A percentile compares a stretch with the other conserved stretches of the same genome.
These are phyloP conservation scores for Drosophila nr. medialis DNA, from an alignment of 2,888 invertebrate species.

Conservation along the genomic window DNA sequence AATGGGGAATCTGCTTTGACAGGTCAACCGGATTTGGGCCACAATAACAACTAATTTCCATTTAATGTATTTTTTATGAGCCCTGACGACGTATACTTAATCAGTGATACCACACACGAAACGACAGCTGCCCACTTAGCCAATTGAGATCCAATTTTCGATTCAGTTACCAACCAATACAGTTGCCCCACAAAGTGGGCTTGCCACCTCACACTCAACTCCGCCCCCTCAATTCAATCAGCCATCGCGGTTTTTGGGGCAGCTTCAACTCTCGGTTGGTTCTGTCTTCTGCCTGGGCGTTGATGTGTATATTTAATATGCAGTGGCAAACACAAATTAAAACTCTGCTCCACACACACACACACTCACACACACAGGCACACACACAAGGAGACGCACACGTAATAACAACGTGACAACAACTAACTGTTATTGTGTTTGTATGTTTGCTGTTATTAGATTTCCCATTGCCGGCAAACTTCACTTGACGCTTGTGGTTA, in stretches of 20 bases:
- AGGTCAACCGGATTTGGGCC: constrained; percentile 15
- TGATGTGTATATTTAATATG: constrained; percentile 66
- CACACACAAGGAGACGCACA: constrained; percentile 4
- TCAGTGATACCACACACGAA: constrained; percentile 31
- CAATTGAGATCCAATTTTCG: constrained; percentile 40
- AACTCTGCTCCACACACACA: constrained; percentile 44
- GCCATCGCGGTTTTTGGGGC: constrained; percentile 18
- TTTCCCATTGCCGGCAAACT: constrained; percentile 65
- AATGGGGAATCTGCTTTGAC: constrained; percentile 19
- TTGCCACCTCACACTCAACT: constrained; percentile 19
- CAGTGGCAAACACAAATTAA: constrained; percentile 73
- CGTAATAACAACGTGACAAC: constrained; percentile 39
- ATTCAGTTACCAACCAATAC: constrained; percentile 23
- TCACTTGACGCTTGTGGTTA: constrained; percentile 45
- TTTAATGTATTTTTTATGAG: constrained; percentile 54
- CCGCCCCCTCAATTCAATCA: constrained; percentile 55
- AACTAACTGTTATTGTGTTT: constrained; percentile 57
- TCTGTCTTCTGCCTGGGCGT: constrained; percentile 16
- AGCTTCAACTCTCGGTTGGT: background rate
- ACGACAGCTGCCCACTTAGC: constrained; percentile 14
- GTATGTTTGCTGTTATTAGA: constrained; percentile 65
- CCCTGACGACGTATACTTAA: constrained; percentile 34
- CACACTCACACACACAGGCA: constrained; percentile 17
- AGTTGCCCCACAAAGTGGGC: constrained; percentile 32
- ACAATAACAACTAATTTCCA: constrained; percentile 40